Conservation (phyloP, 2,888 invertebrate species). For the Ophioninae sp. region DNA sequence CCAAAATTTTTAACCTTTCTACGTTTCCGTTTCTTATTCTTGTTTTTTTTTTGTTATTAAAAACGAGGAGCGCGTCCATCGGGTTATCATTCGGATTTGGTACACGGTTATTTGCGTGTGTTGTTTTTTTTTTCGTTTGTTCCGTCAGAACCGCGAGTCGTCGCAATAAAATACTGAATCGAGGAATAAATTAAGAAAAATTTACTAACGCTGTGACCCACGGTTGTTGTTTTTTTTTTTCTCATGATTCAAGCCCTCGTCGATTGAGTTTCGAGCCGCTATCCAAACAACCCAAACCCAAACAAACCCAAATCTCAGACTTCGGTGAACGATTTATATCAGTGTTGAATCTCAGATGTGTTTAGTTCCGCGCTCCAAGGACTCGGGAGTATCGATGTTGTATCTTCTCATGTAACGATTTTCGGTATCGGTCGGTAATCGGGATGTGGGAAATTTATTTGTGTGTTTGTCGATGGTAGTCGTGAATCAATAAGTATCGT, state of each 20-base stretch:
- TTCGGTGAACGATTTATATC: conserved; percentile 60
- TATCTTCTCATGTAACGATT: conserved; percentile 34
- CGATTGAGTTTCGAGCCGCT: conserved; percentile 70
- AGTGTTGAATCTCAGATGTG: conserved; percentile 68
- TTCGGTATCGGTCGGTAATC: conserved; percentile 39
- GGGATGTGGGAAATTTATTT: conserved; percentile 43
- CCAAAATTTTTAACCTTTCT: conserved; percentile 45
- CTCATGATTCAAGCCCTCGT: conserved; percentile 60
- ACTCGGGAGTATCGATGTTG: conserved; percentile 46
- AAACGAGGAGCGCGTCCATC: conserved; percentile 18
- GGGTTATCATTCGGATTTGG: conserved; percentile 29
- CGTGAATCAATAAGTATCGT: conserved; percentile 68
- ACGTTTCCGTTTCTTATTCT: background rate
- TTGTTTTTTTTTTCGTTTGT: conserved; percentile 5
- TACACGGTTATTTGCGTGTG: conserved; percentile 7
- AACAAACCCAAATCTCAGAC: conserved; percentile 59
- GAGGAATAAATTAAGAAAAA: conserved; percentile 78
- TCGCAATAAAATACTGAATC: conserved; percentile 79
- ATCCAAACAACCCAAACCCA: conserved; percentile 66
- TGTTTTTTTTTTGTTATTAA: background rate
- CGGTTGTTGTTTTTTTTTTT: conserved; percentile 54
- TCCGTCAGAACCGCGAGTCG: conserved; percentile 71
- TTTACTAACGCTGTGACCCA: conserved; percentile 63
- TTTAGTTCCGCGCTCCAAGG: conserved; percentile 43
- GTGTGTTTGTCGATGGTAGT: conserved; percentile 69